A percentile compares a stretch with the other conserved stretches of the same genome.
These are phyloP conservation scores for Nyctalus aviator DNA, from an alignment of 2,797 vertebrate species.

Conservation along the genomic window DNA sequence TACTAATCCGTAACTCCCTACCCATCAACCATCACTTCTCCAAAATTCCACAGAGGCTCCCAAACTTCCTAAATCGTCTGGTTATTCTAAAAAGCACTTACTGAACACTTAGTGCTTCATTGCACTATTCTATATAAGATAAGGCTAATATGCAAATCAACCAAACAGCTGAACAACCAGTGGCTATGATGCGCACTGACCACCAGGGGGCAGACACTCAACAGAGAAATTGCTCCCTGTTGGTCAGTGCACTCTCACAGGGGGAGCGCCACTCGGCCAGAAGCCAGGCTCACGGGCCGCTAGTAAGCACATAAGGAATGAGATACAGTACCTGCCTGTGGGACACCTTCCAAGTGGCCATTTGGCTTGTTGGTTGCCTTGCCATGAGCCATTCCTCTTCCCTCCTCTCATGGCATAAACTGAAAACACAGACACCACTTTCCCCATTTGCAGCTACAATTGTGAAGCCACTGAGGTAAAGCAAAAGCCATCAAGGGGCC, in stretches of 20 bases:
- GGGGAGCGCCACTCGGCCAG: too few species aligned
- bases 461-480: neutral
- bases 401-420: conserved; percentile 78
- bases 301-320: neutral
- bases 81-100: neutral
- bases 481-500: neutral
- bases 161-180: too few species aligned
- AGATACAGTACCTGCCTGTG: neutral
- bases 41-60: neutral
- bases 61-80: neutral
- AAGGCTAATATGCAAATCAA: too few species aligned
- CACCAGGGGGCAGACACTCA: too few species aligned
- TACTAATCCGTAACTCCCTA: neutral
- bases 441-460: conserved; percentile 52
- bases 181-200: too few species aligned
- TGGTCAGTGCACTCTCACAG: too few species aligned
- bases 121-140: neutral
- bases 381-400: neutral
- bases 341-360: neutral
- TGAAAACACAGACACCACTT: conserved; percentile 65
- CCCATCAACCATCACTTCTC: neutral
- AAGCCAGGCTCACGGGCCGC: too few species aligned
- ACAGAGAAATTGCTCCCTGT: too few species aligned
- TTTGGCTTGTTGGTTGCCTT: neutral
- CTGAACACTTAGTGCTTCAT: neutral